Evolutionary conservation across 2,888 invertebrate genomes (phyloP), one percentile per base, ranked within the genome.

Genomic region (Noctua fimbriata): DNA sequence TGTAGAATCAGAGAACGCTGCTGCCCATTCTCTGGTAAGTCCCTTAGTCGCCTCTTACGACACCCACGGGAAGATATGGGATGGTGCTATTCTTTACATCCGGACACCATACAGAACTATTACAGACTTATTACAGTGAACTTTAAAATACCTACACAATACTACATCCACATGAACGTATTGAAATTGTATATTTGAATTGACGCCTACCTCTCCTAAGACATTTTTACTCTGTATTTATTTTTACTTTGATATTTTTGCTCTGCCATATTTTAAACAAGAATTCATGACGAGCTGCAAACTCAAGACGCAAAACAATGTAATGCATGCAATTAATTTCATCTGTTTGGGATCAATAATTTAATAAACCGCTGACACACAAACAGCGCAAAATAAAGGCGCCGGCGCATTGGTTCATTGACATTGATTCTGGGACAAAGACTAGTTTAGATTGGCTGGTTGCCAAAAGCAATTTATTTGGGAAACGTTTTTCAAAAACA

Each of bases 381-480:
- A 81, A 58, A 83, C 69, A 69, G 58, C 47, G 72, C 76, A 60
- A 89, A 88, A 90, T 84, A 87, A 85, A 89, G 85, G 85, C 83
- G 87, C 84, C 82, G 74, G 79, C 82, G 83, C 86, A 90, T 83
- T 89, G 88, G 96, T 95, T 95, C 96, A 94, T 92, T 94, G 94
- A 95, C 95, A 93, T 91, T 90, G 88, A 91, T 92, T 91, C 91
- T 91, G 90, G 92, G 91, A 95, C 95, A 95, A 95, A 94, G 93
- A 93, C 91, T 89, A 87, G 89, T 89, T 86, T 83, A 84, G 81
- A 83, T 93, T 95, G 96, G 95, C 84, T 78, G 36, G 47, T 78
- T 92, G 95, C 96, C 96, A 96, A 92, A 89, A 91, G 76, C 85
- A 89, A 93, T 92, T 91, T 92, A 93, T 92, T 92, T 93, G 88